These are phyloP conservation scores for Ceyx cyanopectus DNA, from an alignment of 2,113 vertebrate genomes.

Conservation along the genomic window DNA sequence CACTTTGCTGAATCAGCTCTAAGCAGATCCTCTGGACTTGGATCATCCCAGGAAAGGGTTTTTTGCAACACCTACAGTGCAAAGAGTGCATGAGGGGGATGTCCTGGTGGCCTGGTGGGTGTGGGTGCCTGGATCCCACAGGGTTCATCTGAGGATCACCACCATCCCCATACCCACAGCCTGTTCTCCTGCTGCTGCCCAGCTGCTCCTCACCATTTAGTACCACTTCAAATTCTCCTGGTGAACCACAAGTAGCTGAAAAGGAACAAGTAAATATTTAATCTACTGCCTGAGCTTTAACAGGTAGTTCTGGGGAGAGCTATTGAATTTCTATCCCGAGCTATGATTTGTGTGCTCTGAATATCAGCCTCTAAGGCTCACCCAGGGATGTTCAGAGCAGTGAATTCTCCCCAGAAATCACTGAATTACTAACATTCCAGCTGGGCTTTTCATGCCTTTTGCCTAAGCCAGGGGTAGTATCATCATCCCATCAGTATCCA, in stretches of 20 bases:
- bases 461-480: not conserved
- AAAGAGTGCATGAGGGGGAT: fast-evolving
- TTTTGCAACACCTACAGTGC: not conserved
- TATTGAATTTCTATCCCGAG: conserved; percentile 39
- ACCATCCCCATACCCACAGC: fast-evolving
- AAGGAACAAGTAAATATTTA: conserved; percentile 63
- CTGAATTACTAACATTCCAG: not conserved
- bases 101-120: fast-evolving
- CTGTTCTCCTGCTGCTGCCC: not conserved
- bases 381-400: not conserved
- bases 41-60: not conserved
- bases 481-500: not conserved
- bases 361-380: not conserved
- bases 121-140: fast-evolving
- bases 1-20: not conserved
- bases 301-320: conserved; percentile 1
- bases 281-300: conserved; percentile 30
- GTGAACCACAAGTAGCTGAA: not conserved
- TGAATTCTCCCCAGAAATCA: not conserved
- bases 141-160: not conserved
- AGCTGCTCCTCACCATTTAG: not conserved
- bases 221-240: conserved; percentile 26
- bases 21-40: not conserved
- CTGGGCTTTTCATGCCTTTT: not conserved
- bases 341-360: not conserved